Conservation (phyloP, 2,113 vertebrate species). For the Platysternon megacephalum region DNA sequence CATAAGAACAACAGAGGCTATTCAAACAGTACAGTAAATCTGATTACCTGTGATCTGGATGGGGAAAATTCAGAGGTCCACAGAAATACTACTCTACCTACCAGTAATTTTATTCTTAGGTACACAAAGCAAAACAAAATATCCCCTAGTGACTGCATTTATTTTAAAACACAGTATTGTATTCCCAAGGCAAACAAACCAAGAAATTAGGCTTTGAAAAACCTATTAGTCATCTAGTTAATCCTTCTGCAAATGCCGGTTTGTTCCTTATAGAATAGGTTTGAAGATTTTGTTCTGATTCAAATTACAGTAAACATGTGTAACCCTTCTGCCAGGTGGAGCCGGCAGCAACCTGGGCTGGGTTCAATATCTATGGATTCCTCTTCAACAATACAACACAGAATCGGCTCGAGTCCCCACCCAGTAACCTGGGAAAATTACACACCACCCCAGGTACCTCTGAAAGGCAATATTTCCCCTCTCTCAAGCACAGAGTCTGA, state of each 20-base stretch:
- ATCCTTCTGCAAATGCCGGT: neutral
- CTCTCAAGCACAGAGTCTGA: too few species aligned
- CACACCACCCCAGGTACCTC: too few species aligned
- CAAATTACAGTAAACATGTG: neutral
- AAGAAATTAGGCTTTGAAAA: neutral
- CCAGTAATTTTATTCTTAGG: neutral
- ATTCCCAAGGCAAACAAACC: slow-evolving; percentile 2
- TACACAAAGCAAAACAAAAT: neutral
- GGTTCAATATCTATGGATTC: too few species aligned
- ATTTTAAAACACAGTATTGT: neutral
- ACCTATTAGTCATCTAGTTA: neutral
- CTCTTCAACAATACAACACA: too few species aligned
- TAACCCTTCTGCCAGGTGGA: too few species aligned
- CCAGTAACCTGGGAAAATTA: too few species aligned
- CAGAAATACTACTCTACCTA: neutral
- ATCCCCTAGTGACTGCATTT: neutral
- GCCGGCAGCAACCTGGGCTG: too few species aligned
- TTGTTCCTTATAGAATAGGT: neutral
- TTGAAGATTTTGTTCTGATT: neutral
- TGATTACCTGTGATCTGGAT: slow-evolving; percentile 26
- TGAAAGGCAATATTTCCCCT: too few species aligned
- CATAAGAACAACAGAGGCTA: slow-evolving; percentile 39
- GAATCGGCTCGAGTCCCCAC: too few species aligned
- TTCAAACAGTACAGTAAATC: slow-evolving; percentile 45
- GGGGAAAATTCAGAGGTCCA: neutral